Conservation (phyloP, 1,140 invertebrate species). For the Trichonephila clavipes region DNA sequence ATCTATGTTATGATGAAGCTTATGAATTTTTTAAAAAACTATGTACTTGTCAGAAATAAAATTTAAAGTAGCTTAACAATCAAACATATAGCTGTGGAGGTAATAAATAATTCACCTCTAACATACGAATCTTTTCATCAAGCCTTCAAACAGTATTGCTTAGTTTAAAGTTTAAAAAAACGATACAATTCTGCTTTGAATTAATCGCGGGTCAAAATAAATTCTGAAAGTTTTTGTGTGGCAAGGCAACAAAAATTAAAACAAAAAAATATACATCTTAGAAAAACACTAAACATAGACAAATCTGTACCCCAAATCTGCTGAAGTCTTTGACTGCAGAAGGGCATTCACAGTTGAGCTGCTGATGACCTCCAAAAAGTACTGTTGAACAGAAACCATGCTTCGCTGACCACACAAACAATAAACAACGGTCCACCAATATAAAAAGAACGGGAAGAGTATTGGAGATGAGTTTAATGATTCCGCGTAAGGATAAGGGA, state of each 20-base stretch:
- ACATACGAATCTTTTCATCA: no score
- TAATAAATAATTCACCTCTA: no score
- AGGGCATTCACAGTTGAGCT: constrained; percentile 5
- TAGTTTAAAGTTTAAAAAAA: no score
- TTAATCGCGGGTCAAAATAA: no score
- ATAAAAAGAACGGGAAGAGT: neutral
- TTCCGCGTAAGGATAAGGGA: neutral
- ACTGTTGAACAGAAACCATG: neutral
- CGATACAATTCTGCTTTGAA: no score
- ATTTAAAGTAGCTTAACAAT: no score
- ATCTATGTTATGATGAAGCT: no score
- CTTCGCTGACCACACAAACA: neutral
- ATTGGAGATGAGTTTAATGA: neutral
- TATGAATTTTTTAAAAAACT: no score
- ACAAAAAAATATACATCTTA: neutral
- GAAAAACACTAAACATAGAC: neutral
- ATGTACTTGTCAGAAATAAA: no score
- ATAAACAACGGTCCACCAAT: neutral
- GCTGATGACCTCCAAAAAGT: neutral
- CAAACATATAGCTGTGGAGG: no score
- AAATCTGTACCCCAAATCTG: neutral
- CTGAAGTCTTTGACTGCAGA: neutral
- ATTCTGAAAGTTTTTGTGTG: no score
- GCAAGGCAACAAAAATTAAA: neutral
- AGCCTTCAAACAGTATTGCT: no score